Evolutionary conservation across 2,797 vertebrate genomes (phyloP).

Genomic region (Paguma larvata): DNA sequence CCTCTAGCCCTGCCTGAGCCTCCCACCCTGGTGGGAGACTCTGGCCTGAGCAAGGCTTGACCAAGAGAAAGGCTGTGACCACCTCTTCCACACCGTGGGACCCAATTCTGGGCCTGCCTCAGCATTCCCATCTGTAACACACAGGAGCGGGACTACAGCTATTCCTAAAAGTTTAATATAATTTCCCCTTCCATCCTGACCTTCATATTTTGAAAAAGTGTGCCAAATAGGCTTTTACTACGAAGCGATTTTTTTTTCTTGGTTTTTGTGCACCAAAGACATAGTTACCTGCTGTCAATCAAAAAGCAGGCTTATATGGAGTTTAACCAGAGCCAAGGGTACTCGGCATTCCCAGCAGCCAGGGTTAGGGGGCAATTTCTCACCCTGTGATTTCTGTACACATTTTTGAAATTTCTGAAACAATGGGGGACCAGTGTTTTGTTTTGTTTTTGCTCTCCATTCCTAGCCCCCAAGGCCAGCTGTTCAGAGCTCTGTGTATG

Average conservation of each 20-base stretch:
- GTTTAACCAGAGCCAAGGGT: neutral
- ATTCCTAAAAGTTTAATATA: neutral
- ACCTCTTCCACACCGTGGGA: fast-evolving
- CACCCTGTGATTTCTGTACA: neutral
- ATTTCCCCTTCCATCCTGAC: neutral
- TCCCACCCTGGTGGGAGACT: constrained; percentile 71
- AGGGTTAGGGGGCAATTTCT: neutral
- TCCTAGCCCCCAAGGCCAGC: neutral
- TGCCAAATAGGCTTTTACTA: constrained; percentile 29
- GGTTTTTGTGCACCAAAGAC: neutral
- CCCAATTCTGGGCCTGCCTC: neutral
- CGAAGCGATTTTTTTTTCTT: constrained; percentile 6
- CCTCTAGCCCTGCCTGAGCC: constrained; percentile 78
- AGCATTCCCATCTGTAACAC: neutral
- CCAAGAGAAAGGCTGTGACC: constrained; percentile 4
- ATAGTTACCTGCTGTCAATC: neutral
- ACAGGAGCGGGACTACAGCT: neutral
- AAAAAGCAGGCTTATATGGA: neutral
- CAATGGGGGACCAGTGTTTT: neutral
- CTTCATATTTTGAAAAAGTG: constrained; percentile 42
- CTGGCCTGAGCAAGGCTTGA: constrained; percentile 82
- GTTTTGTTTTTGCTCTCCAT: constrained; percentile 22
- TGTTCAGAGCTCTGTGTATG: neutral
- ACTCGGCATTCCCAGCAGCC: neutral
- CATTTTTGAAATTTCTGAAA: constrained; percentile 44